These are phyloP conservation scores for Dryadula phaetusa DNA, from an alignment of 2,888 invertebrate genomes.

Conservation along the genomic window DNA sequence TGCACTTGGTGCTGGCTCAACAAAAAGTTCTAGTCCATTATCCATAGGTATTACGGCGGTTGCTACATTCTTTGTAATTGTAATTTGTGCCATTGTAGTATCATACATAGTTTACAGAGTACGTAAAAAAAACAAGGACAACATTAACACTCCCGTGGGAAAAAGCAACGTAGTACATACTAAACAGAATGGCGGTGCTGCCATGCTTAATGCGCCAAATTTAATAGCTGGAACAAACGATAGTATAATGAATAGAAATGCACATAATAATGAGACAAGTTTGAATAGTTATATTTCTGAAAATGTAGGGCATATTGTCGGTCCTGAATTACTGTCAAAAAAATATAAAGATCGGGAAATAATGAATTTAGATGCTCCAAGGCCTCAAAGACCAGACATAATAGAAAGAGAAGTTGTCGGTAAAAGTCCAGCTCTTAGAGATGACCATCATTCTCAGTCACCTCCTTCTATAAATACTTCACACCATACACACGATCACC, in stretches of 20 bases:
- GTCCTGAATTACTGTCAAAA: conserved; percentile 93
- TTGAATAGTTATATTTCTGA: conserved; percentile 89
- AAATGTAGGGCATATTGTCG: conserved; percentile 90
- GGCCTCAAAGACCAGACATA: conserved; percentile 96
- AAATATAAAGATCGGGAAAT: conserved; percentile 95
- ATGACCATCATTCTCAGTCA: conserved; percentile 92
- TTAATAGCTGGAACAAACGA: conserved; percentile 88
- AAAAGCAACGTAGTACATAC: conserved; percentile 89
- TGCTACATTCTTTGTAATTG: conserved; percentile 95
- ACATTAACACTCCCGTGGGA: conserved; percentile 86
- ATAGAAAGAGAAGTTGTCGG: conserved; percentile 95
- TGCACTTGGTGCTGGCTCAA: conserved; percentile 89
- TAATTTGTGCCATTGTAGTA: conserved; percentile 94
- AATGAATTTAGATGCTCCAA: conserved; percentile 87
- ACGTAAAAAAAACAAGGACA: conserved; percentile 94
- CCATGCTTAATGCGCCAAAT: conserved; percentile 88
- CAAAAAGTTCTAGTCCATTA: conserved; percentile 92
- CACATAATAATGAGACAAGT: conserved; percentile 89
- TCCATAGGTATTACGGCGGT: conserved; percentile 97
- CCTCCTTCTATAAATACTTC: conserved; percentile 89
- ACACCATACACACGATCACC: conserved; percentile 89
- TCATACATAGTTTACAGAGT: conserved; percentile 97
- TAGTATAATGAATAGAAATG: conserved; percentile 86
- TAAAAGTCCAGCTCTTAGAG: conserved; percentile 91
- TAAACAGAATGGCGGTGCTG: conserved; percentile 90